Evolutionary conservation across 2,797 vertebrate species (phyloP).

Genomic region (Rhabdophis nuchalis): DNA sequence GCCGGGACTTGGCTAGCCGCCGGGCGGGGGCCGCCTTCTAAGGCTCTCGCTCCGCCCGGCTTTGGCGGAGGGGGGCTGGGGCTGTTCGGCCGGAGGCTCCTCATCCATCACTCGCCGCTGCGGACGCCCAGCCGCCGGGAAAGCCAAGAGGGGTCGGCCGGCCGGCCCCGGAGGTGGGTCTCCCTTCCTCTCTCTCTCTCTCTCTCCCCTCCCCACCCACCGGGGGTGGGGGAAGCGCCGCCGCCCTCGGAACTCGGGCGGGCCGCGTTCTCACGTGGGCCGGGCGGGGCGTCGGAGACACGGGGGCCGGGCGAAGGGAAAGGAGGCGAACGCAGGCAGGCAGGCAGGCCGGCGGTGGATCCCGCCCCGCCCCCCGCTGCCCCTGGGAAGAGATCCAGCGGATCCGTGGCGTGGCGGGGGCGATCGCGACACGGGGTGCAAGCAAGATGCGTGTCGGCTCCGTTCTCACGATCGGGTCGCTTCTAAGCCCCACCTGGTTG

Average conservation of each 20-base stretch:
- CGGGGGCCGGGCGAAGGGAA: too few species aligned
- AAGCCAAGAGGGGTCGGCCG: neutral
- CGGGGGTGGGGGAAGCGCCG: neutral
- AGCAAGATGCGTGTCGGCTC: neutral
- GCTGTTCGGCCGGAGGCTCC: neutral
- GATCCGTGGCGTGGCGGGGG: too few species aligned
- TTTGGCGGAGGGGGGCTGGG: neutral
- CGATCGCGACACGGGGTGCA: neutral
- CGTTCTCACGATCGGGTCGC: neutral
- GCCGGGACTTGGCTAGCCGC: too few species aligned
- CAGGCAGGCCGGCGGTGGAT: too few species aligned
- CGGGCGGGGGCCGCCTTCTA: too few species aligned
- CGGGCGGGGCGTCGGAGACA: neutral
- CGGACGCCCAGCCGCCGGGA: neutral
- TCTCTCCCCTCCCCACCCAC: too few species aligned
- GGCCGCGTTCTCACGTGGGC: neutral
- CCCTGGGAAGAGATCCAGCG: neutral
- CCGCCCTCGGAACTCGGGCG: neutral
- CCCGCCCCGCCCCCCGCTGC: fast-evolving
- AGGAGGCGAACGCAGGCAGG: neutral
- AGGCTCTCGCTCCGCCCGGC: neutral
- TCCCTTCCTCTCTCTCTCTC: too few species aligned
- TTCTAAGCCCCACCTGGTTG: neutral
- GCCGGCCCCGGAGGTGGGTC: neutral
- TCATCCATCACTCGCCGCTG: neutral